These are phyloP conservation scores for Melopsittacus undulatus DNA, from an alignment of 2,797 vertebrate genomes.

Conservation along the genomic window DNA sequence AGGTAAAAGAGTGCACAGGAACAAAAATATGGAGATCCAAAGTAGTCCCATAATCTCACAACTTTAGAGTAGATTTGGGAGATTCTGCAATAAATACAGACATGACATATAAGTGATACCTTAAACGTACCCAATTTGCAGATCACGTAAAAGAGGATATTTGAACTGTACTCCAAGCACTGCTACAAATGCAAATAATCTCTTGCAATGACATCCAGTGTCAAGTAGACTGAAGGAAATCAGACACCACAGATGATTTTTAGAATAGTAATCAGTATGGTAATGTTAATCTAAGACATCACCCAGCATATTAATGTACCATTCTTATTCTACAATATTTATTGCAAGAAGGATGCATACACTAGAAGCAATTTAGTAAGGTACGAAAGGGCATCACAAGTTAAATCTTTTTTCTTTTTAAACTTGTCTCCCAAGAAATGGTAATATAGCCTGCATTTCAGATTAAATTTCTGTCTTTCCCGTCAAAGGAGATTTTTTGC, in stretches of 20 bases:
- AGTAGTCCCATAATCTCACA: neutral
- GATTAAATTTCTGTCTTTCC: neutral
- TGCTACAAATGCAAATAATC: conserved; percentile 11
- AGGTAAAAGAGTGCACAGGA: neutral
- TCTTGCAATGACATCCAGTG: neutral
- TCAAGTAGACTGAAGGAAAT: neutral
- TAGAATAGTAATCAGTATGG: neutral
- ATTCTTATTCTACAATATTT: neutral
- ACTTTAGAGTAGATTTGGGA: neutral
- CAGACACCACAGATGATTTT: neutral
- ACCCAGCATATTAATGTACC: neutral
- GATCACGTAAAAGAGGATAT: neutral
- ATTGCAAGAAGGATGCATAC: neutral
- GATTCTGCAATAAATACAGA: neutral
- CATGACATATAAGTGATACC: neutral
- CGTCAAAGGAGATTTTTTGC: neutral
- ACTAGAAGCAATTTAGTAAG: neutral
- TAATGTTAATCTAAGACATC: neutral
- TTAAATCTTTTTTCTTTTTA: neutral
- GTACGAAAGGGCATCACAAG: fast-evolving
- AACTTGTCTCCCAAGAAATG: neutral
- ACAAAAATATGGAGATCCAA: neutral
- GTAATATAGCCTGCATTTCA: neutral
- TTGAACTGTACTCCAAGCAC: neutral
- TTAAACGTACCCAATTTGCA: neutral